A percentile compares a stretch with the other conserved stretches of the same genome.
Evolutionary conservation across 2,113 vertebrate species (phyloP).

Genomic region (Aegotheles bennettii): DNA sequence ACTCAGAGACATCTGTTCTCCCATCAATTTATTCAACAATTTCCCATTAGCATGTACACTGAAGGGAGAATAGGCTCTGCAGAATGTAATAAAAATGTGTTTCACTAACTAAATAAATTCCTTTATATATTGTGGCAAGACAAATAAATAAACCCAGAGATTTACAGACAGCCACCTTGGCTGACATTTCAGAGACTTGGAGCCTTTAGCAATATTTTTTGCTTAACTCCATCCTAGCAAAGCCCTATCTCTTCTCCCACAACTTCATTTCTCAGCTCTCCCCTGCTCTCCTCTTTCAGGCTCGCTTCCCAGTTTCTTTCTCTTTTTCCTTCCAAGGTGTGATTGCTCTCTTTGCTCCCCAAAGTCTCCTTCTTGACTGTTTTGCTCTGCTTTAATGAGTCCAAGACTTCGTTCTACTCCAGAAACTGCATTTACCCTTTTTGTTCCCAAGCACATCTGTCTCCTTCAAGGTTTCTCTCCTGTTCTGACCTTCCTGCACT

Average conservation of each 20-base stretch:
- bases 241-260: constrained; percentile 30
- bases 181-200: constrained; percentile 59
- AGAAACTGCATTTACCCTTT: constrained; percentile 40
- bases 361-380: constrained; percentile 56
- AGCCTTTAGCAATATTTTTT: constrained; percentile 47
- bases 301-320: constrained; percentile 48
- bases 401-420: constrained; percentile 36
- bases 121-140: constrained; percentile 62
- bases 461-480: constrained; percentile 47
- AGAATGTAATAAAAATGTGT: constrained; percentile 51
- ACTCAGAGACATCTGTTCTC: constrained; percentile 17
- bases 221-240: constrained; percentile 51
- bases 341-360: constrained; percentile 53
- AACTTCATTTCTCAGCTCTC: constrained; percentile 44
- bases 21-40: neutral
- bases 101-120: constrained; percentile 62
- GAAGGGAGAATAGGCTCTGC: constrained; percentile 34
- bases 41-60: constrained; percentile 6
- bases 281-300: constrained; percentile 26
- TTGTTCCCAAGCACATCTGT: constrained; percentile 56
- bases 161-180: constrained; percentile 62
- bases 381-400: constrained; percentile 52
- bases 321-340: constrained; percentile 54
- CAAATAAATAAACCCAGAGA: constrained; percentile 62
- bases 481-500: constrained; percentile 41